Conservation (phyloP, 2,113 vertebrate species). For the Phylloscopus whistleri region DNA sequence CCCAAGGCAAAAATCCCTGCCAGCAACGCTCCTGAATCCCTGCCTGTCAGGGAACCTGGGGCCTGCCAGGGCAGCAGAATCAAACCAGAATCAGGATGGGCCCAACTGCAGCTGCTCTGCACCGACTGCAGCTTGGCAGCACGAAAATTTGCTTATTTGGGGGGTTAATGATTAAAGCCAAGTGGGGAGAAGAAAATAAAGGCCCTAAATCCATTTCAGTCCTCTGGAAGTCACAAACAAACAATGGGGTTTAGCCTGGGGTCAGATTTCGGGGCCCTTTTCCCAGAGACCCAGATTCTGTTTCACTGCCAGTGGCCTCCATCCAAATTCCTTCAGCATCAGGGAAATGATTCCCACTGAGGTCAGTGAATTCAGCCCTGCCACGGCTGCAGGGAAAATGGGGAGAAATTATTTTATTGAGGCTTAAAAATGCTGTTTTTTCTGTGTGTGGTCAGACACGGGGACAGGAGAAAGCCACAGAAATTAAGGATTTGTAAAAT, state of each 20-base stretch:
- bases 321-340: not conserved
- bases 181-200: not conserved
- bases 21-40: not conserved
- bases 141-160: not conserved
- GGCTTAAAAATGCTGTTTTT: not conserved
- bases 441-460: fast-evolving
- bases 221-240: not conserved
- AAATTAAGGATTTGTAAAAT: fast-evolving
- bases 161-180: constrained; percentile 27
- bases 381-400: not conserved
- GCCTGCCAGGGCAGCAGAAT: not conserved
- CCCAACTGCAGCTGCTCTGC: not conserved
- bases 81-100: not conserved
- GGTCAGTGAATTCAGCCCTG: not conserved
- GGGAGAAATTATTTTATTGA: not conserved
- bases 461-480: not conserved
- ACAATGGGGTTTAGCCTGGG: constrained; percentile 30
- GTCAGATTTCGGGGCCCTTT: constrained; percentile 36
- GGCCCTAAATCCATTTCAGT: not conserved
- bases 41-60: not conserved
- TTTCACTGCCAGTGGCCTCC: not conserved
- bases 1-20: not conserved
- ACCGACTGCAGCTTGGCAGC: not conserved
- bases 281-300: not conserved
- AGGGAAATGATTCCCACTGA: not conserved